These are phyloP conservation scores for Bombus waltoni DNA, from an alignment of 1,140 invertebrate species.

Conservation along the genomic window DNA sequence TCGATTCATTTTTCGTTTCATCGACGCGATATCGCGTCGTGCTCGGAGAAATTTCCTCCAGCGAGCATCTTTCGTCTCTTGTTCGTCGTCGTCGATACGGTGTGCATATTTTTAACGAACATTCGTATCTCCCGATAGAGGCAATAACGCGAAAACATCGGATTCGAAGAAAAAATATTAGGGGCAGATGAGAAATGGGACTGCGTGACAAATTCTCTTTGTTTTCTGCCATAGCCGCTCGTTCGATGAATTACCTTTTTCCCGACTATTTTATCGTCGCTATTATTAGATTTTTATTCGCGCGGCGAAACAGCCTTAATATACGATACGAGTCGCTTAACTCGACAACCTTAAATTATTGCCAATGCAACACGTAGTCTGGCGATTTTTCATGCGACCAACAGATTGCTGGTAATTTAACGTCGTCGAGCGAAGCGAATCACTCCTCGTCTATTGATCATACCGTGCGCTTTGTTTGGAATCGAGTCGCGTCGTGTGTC, in stretches of 20 bases:
- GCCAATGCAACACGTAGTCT: background rate
- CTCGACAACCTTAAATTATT: conserved; percentile 5
- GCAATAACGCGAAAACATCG: background rate
- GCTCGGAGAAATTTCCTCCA: background rate
- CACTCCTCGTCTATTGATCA: conserved; percentile 1
- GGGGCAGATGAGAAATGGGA: background rate
- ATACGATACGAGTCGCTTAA: background rate
- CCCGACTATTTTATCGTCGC: background rate
- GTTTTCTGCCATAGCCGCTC: background rate
- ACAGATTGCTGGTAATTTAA: conserved; percentile 4
- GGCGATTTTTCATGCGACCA: background rate
- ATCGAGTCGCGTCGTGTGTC: background rate
- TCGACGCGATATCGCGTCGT: background rate
- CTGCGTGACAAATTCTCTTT: background rate
- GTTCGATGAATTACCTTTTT: background rate
- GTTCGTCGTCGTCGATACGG: background rate
- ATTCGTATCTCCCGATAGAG: background rate
- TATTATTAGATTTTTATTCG: conserved; percentile 17
- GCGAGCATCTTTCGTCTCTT: background rate
- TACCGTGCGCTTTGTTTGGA: background rate
- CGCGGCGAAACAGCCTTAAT: background rate
- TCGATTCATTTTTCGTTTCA: background rate
- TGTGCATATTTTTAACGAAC: background rate
- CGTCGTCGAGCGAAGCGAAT: background rate
- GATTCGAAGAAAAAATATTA: background rate